A percentile compares a stretch with the other conserved stretches of the same genome.
These are phyloP conservation scores for Urocitellus parryii DNA, from an alignment of 2,113 vertebrate genomes.

Conservation along the genomic window DNA sequence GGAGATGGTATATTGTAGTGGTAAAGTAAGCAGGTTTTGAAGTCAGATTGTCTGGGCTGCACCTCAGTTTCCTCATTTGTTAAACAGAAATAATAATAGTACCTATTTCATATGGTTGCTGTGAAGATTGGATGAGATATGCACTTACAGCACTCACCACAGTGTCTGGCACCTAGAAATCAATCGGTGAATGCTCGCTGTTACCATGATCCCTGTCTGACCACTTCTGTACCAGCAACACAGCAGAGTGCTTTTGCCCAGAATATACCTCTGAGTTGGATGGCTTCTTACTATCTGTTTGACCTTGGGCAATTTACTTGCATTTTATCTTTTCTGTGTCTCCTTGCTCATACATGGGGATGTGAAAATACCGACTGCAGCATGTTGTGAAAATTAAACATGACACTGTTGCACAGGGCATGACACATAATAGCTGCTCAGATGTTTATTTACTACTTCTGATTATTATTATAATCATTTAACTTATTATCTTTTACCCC, in stretches of 20 bases:
- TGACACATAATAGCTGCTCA: not conserved
- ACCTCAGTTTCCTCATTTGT: slow-evolving; percentile 25
- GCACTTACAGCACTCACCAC: not conserved
- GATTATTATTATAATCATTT: not conserved
- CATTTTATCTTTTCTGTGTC: not conserved
- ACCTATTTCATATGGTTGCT: not conserved
- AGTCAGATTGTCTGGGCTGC: not conserved
- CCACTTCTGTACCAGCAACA: not conserved
- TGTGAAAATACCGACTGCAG: not conserved
- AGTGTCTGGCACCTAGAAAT: not conserved
- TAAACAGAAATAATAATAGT: not conserved
- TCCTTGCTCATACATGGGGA: not conserved
- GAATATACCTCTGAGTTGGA: not conserved
- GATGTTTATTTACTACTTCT: not conserved
- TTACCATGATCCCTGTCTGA: not conserved
- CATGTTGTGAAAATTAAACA: not conserved
- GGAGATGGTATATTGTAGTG: not conserved
- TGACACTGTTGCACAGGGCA: not conserved
- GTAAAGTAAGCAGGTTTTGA: not conserved
- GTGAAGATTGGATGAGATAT: not conserved
- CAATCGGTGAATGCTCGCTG: not conserved
- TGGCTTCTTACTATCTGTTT: not conserved
- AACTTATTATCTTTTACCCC: not conserved
- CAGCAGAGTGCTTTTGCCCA: not conserved
- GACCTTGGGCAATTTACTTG: not conserved